phyloP scores from a whole-genome alignment of 2,888 invertebrate genomes.

The Atrina japonica region DNA sequence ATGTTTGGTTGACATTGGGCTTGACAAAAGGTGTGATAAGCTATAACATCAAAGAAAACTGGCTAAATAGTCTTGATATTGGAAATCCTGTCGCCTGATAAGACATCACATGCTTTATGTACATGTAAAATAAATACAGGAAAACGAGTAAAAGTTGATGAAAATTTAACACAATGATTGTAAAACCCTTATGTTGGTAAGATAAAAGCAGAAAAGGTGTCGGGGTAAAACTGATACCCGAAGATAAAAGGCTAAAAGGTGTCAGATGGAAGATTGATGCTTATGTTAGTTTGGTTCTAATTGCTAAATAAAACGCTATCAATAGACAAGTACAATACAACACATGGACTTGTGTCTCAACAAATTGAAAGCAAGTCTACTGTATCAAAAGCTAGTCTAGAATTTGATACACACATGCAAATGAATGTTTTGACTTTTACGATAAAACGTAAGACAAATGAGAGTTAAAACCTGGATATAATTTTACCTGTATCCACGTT shows the following conservation, averaged over 20 bases:
- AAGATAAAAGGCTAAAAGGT: conserved; percentile 42
- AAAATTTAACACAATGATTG: conserved; percentile 21
- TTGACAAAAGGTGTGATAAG: conserved; percentile 35
- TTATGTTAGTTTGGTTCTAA: conserved; percentile 35
- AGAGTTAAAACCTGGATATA: too few species aligned
- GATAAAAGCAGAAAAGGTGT: conserved; percentile 23
- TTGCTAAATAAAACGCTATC: conserved; percentile 41
- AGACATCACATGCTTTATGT: conserved; percentile 4
- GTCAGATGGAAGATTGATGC: conserved; percentile 27
- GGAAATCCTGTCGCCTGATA: conserved; percentile 29
- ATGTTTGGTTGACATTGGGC: conserved; percentile 14
- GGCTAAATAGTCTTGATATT: conserved; percentile 14
- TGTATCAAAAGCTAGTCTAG: too few species aligned
- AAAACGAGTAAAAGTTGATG: conserved; percentile 15
- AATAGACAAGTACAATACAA: conserved; percentile 17
- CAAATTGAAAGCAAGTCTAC: conserved; percentile 14
- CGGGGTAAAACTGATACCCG: conserved; percentile 11
- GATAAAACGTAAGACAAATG: too few species aligned
- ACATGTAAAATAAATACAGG: conserved; percentile 17
- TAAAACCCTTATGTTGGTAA: conserved; percentile 15
- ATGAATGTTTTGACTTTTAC: too few species aligned
- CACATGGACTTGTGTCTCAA: conserved; percentile 9
- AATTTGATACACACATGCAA: too few species aligned
- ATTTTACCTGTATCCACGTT: too few species aligned
- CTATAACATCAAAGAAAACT: conserved; percentile 29